phyloP scores from a whole-genome alignment of 1,140 invertebrate genomes.

The Euborellia annulipes region DNA sequence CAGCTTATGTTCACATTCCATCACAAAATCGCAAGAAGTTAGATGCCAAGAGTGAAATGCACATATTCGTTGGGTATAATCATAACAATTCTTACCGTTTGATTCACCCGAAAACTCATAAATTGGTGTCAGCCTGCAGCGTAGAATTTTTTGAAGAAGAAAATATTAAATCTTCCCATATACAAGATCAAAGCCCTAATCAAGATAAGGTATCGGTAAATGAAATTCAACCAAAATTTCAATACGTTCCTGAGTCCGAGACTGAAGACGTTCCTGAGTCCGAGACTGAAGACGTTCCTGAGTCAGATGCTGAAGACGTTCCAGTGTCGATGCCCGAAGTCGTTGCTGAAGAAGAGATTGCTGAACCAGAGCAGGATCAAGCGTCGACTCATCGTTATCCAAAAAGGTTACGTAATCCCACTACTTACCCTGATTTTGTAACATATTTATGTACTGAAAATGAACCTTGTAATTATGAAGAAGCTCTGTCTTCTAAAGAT shows the following conservation, averaged over 20 bases:
- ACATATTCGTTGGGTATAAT: conserved; percentile 16
- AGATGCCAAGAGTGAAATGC: conserved; percentile 11
- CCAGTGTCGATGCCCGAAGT: not conserved
- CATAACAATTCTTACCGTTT: conserved; percentile 12
- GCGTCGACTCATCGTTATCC: conserved; percentile 9
- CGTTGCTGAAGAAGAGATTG: not conserved
- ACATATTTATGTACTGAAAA: not conserved
- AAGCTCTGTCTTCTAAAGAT: conserved; percentile 1
- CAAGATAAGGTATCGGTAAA: too few relatives aligned
- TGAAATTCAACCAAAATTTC: too few relatives aligned
- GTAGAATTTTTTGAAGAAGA: conserved; percentile 6
- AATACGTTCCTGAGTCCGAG: too few relatives aligned
- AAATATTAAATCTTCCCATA: not conserved
- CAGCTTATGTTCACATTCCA: conserved; percentile 19
- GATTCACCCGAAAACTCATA: conserved; percentile 8
- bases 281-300: too few relatives aligned
- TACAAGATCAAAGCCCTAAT: not conserved
- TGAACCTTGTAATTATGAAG: conserved; percentile 8
- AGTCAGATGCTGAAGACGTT: not conserved
- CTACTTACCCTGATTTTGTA: not conserved
- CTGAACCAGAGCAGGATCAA: conserved; percentile 11
- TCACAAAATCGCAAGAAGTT: conserved; percentile 17
- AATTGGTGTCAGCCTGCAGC: not conserved
- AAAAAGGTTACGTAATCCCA: conserved; percentile 1
- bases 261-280: too few relatives aligned